These are phyloP conservation scores for Acanthaster planci DNA, from an alignment of 35 echinoderm and acorn worm species.

Conservation along the genomic window DNA sequence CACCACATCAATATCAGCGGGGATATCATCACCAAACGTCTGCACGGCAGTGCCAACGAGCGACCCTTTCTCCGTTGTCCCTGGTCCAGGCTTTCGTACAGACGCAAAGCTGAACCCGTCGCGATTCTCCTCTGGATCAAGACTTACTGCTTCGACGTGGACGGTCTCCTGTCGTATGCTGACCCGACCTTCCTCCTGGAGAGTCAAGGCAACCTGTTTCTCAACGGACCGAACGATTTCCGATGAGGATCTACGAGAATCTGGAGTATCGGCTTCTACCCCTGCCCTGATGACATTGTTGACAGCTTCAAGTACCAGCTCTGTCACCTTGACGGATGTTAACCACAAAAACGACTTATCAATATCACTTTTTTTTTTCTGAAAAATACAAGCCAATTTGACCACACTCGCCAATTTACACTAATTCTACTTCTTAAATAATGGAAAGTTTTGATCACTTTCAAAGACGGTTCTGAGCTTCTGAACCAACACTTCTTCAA, in stretches of 20 bases:
- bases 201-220: slow-evolving; percentile 12
- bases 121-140: neutral
- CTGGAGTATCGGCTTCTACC: neutral
- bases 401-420: too few relatives aligned
- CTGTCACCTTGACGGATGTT: slow-evolving; percentile 1
- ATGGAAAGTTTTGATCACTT: too few relatives aligned
- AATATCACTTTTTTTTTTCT: too few relatives aligned
- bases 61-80: neutral
- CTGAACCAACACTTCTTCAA: too few relatives aligned
- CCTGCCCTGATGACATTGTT: slow-evolving; percentile 7
- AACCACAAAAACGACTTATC: too few relatives aligned
- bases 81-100: neutral
- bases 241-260: neutral
- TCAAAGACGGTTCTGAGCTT: too few relatives aligned
- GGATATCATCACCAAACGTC: neutral
- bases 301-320: slow-evolving; percentile 8
- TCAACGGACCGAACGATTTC: neutral
- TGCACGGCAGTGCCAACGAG: neutral
- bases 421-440: too few relatives aligned
- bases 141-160: slow-evolving; percentile 1
- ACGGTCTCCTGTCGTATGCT: neutral
- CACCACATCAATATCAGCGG: neutral
- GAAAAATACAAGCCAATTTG: too few relatives aligned
- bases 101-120: slow-evolving; percentile 31
- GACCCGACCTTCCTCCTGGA: neutral